Percentiles rank a stretch among this genome's conserved stretches.
These are phyloP conservation scores for Pseudotriccus pelzelni DNA, from an alignment of 2,797 vertebrate genomes.

Conservation along the genomic window DNA sequence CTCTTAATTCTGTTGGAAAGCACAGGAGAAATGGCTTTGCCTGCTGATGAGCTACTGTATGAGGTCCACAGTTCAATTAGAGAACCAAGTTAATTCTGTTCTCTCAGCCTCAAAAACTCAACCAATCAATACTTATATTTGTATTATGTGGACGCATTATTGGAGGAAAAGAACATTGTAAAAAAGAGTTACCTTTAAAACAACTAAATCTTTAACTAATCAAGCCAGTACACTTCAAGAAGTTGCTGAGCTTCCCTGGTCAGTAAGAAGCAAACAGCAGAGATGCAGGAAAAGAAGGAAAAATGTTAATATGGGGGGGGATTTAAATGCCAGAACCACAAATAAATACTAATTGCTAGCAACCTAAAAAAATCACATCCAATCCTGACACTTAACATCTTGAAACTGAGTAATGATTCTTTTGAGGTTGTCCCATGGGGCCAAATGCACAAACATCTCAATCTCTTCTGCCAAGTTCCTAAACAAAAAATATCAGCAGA, in stretches of 20 bases:
- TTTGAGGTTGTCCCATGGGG: background rate
- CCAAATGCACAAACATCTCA: background rate
- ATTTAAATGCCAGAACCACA: background rate
- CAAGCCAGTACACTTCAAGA: background rate
- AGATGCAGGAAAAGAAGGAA: background rate
- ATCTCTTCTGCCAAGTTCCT: background rate
- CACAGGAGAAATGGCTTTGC: background rate
- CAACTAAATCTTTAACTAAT: background rate
- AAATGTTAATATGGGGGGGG: fast-evolving
- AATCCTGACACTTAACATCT: background rate
- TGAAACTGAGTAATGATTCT: background rate
- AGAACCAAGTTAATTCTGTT: background rate
- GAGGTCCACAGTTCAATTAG: background rate
- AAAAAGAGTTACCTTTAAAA: background rate
- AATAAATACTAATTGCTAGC: background rate
- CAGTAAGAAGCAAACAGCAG: background rate
- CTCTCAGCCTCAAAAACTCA: background rate
- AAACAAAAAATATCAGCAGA: background rate
- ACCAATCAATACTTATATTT: background rate
- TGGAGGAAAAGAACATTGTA: background rate
- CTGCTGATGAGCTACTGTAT: background rate
- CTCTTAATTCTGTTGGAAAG: background rate
- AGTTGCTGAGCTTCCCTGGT: background rate
- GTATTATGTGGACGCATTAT: background rate
- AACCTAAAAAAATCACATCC: background rate